Evolutionary conservation across 1,140 invertebrate genomes (phyloP).

Genomic region (Drosophila ohnishii): DNA sequence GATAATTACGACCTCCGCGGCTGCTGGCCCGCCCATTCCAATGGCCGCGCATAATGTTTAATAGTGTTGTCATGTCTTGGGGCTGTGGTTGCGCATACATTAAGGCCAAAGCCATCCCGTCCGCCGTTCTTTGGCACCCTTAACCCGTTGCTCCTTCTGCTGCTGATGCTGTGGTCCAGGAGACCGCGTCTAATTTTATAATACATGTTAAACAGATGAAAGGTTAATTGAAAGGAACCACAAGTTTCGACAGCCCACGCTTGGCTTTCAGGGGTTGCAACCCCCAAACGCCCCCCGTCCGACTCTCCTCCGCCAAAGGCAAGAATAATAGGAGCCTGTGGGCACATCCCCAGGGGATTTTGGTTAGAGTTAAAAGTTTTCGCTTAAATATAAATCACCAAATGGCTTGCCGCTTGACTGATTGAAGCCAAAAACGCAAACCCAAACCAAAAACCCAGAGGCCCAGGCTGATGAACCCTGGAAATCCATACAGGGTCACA

Average conservation of each 20-base stretch:
- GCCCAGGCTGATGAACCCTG: slow-evolving; percentile 29
- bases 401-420: slow-evolving; percentile 66
- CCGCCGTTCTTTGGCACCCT: slow-evolving; percentile 18
- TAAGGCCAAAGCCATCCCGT: slow-evolving; percentile 47
- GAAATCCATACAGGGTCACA: slow-evolving; percentile 40
- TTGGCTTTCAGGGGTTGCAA: slow-evolving; percentile 67
- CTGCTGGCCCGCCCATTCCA: slow-evolving; percentile 2
- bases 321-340: slow-evolving; percentile 40
- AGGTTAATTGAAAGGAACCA: slow-evolving; percentile 80
- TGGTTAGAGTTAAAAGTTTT: slow-evolving; percentile 79
- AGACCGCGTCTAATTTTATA: slow-evolving; percentile 80
- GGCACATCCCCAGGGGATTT: slow-evolving; percentile 61
- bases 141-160: slow-evolving; percentile 7
- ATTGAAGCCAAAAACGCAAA: slow-evolving; percentile 39
- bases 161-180: slow-evolving; percentile 55
- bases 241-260: slow-evolving; percentile 74
- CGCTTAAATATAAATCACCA: slow-evolving; percentile 79
- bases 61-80: slow-evolving; percentile 80
- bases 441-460: slow-evolving; percentile 15
- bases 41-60: slow-evolving; percentile 65
- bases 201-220: slow-evolving; percentile 81
- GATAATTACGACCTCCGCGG: slow-evolving; percentile 19
- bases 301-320: not conserved
- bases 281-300: not conserved
- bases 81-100: slow-evolving; percentile 77